Percentiles rank a stretch among this genome's conserved stretches.
phyloP scores from a whole-genome alignment of 2,797 vertebrate genomes.

The Trachops cirrhosus region DNA sequence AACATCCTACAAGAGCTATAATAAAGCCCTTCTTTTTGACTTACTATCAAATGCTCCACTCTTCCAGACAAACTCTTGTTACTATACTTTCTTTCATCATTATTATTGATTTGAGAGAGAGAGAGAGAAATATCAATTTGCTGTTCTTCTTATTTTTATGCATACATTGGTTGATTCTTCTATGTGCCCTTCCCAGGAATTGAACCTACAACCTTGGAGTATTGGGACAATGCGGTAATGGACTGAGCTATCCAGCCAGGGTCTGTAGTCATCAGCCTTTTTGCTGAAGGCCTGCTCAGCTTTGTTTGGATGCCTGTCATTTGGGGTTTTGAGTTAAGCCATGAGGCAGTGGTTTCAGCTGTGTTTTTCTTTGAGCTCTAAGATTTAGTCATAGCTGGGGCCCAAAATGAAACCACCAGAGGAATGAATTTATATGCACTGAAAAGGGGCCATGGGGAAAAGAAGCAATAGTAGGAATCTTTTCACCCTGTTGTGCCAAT shows the following conservation, averaged over 20 bases:
- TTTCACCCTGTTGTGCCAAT: constrained; percentile 43
- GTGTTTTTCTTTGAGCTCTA: constrained; percentile 52
- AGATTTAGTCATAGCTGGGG: constrained; percentile 42
- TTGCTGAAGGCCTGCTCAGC: background rate
- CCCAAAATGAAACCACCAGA: constrained; percentile 56
- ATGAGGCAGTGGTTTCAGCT: constrained; percentile 54
- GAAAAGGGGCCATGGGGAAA: background rate
- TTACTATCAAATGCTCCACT: background rate
- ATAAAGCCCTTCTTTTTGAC: background rate
- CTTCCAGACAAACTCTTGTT: background rate
- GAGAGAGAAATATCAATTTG: background rate
- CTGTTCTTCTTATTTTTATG: background rate
- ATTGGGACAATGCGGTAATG: no score
- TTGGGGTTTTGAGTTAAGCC: constrained; percentile 24
- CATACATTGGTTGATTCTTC: background rate
- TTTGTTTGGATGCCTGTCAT: constrained; percentile 22
- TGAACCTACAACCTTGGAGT: background rate
- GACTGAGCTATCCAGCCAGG: background rate
- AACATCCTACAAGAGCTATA: background rate
- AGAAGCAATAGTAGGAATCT: constrained; percentile 12
- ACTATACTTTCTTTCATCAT: background rate
- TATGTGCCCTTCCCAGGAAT: background rate
- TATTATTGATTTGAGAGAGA: background rate
- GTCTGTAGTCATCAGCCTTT: background rate
- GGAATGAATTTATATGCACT: constrained; percentile 25